Evolutionary conservation across 2,797 vertebrate species (phyloP).

Genomic region (Yasuhikotakia modesta): DNA sequence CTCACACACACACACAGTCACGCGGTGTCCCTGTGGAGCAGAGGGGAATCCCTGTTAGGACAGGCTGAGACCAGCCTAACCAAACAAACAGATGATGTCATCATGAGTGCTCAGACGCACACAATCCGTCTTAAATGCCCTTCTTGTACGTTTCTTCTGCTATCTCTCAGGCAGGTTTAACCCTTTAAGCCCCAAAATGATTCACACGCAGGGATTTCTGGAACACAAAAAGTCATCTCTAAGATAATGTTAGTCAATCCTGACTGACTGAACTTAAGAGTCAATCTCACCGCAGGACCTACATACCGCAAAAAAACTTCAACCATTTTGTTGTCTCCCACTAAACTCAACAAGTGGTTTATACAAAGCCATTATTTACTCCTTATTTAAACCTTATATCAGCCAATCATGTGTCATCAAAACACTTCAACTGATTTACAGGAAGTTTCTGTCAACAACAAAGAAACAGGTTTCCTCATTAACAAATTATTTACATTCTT

Average conservation of each 20-base stretch:
- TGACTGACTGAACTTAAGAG: not conserved
- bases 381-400: too few relatives aligned
- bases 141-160: not conserved
- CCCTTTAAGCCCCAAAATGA: not conserved
- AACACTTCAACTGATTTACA: too few relatives aligned
- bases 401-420: too few relatives aligned
- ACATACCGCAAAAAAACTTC: too few relatives aligned
- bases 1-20: conserved; percentile 11
- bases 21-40: conserved; percentile 12
- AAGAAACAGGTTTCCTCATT: too few relatives aligned
- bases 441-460: too few relatives aligned
- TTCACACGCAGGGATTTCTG: not conserved
- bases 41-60: conserved; percentile 48
- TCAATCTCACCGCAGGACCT: too few relatives aligned
- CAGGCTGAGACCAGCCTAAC: conserved; percentile 19
- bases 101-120: conserved; percentile 19
- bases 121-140: conserved; percentile 22
- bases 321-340: too few relatives aligned
- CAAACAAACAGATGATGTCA: conserved; percentile 52
- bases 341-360: too few relatives aligned
- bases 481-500: too few relatives aligned
- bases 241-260: not conserved
- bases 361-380: too few relatives aligned
- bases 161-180: conserved; percentile 23
- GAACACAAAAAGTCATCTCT: too few relatives aligned